Base-by-base conservation (phyloP, 2,888 invertebrate genomes). In the Sarcophaga subvicina region DNA sequence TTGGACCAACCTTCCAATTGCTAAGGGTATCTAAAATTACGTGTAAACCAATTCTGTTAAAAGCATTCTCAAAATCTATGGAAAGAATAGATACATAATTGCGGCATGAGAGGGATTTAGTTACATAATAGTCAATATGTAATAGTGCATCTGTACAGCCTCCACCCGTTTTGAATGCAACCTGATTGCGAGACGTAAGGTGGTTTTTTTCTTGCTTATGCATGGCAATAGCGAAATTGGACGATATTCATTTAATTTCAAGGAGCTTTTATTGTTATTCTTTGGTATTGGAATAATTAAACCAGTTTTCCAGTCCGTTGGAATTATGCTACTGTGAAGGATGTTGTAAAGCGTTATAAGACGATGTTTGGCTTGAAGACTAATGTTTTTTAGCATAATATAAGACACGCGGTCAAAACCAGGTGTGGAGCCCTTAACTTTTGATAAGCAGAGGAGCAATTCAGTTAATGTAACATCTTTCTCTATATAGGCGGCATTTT, bases 11-110 rank as follows among this genome's bases (percentile, higher is more conserved):
- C 14, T 71, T 75, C 64, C 75, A 77, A 62, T 70, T 60, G 14
- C 20, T 20, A 14, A 79, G n/a, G 6, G 49, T 47, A 14, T 80
- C 25, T 6, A 85, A 67, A 59, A 72, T 77, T 10, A 76, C n/a
- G 67, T 84, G 85, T 14, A 86, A 54, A 11, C 81, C 83, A 8
- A 88, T 72, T 71, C 83, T 81, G 14, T 89, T 86, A 37, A 87
- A 86, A 14, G 83, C 82, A 45, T 83, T 88, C 14, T 81, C 73
- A 63, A 88, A 85, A n/a, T 78, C 79, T 47, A 79, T 67, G 6
- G 73, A 73, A 1, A 83, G 69, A 27, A 83, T 63, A 4, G 83
- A 79, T 12, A 49, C 63, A n/a, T 83, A 79, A 22, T 80, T 80
- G 8, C 11, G 69, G 8, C 72, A 14, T 25, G 79, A 80, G 2